A percentile compares a stretch with the other conserved stretches of the same genome.
These are phyloP conservation scores for Meandrina meandrites DNA, from an alignment of 92 coral and sea anemone genomes.

Conservation along the genomic window DNA sequence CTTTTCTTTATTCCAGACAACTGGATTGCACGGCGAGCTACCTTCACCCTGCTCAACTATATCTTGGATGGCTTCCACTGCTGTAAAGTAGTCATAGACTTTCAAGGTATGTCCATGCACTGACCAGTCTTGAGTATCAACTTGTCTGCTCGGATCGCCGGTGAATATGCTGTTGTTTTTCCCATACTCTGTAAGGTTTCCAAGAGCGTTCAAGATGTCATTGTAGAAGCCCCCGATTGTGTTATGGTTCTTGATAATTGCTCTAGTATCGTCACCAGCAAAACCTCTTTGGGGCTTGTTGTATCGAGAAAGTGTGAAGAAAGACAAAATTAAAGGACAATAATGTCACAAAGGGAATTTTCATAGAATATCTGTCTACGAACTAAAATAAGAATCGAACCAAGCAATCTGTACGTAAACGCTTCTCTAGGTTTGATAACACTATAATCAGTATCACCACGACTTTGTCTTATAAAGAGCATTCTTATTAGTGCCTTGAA, in stretches of 20 bases:
- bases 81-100: constrained; percentile 50
- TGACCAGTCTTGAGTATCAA: constrained; percentile 7
- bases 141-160: constrained; percentile 36
- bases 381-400: too few species aligned
- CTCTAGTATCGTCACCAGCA: neutral
- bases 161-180: constrained; percentile 43
- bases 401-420: too few species aligned
- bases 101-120: neutral
- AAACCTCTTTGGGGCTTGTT: neutral
- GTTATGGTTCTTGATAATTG: constrained; percentile 41
- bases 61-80: constrained; percentile 65
- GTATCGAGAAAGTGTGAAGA: neutral
- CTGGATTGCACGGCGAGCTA: constrained; percentile 74
- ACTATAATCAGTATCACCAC: too few species aligned
- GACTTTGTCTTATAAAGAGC: too few species aligned
- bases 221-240: constrained; percentile 60
- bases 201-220: constrained; percentile 44
- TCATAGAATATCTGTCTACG: too few species aligned
- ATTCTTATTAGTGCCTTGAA: too few species aligned
- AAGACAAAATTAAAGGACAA: too few species aligned
- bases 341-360: too few species aligned
- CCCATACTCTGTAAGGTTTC: constrained; percentile 55
- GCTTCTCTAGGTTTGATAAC: too few species aligned
- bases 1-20: constrained; percentile 46
- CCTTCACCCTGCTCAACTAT: constrained; percentile 82